Base-by-base conservation (phyloP, 2,113 vertebrate genomes). In the Hymenochirus boettgeri region DNA sequence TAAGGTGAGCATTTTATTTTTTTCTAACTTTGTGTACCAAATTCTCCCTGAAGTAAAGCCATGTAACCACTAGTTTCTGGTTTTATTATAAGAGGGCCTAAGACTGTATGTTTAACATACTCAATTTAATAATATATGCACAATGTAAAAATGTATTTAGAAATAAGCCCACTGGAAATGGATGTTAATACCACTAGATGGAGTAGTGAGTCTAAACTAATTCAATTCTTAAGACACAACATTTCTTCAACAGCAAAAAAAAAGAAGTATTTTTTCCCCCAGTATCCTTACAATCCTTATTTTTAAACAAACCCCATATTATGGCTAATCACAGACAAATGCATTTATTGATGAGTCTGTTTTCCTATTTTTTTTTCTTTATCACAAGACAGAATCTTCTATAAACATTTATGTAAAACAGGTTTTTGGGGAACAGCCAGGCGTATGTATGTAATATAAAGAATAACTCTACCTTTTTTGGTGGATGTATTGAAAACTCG, bases 401-500 rank as follows among this genome's bases (percentile, higher is more conserved):
- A 2, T 2, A 39, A 39, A 2, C 11, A 33, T 33, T 31, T 5
- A 31, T 4, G 9, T 31, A 31, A 31, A 31, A 31, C 10, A 10
- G 29, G 29, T 31, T 31, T 31, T 10, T 31, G 29, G 29, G 10
- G 7, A 33, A 2, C 4, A 4, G 31, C 15, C 33, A 35, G 3
- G 4, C 7, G 10, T 35, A 35, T 13, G 15, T 35, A 13, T 1
- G 33, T 42, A 42, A 18, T n/a, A 42, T 15, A 2, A 15, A 42
- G 15, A 6, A 11, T 15, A 3, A 2, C 39, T 15, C 39, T 84
- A 89, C 87, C 26, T 80, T 74, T 79, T 75, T 74, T 50, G 70
- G 47, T 70, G 77, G 79, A 70, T 81, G 84, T n/a, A 80, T 78
- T 79, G 79, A 76, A 76, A 73, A 72, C 79, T 75, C 77, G 76